Base-by-base conservation (phyloP, 2,113 vertebrate genomes). In the Guaruba guarouba region DNA sequence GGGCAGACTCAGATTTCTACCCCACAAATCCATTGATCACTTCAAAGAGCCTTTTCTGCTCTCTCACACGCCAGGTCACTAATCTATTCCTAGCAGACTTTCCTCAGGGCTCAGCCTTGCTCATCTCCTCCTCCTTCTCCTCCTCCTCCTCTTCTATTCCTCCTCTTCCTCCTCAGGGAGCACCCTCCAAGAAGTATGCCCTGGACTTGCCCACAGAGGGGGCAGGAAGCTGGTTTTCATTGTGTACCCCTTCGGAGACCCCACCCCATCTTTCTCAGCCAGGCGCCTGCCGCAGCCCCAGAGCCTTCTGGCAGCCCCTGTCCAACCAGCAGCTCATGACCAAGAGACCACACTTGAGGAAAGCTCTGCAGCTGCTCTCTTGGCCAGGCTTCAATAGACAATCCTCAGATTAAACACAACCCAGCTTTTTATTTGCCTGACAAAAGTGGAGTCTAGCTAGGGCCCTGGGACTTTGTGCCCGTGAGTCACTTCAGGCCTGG, bases 181-280 rank as follows among this genome's bases (percentile, higher is more conserved):
- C 15, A 41, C 12, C 6, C 17, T 49, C 51, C 44, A 14, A 3
- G 4, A 66, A 16, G 5, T 13, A 28, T 2, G 7, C 3, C 7
- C 18, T 28, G 0, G 10, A 1, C 7, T 51, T 4, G 16, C 7
- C 24, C 5, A 13, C 4, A n/a, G 5, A 15, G 1, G 17, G 1
- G 0, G 14, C 24, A 57, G 11, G 1, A 79, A 62, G 1, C 1
- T 6, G 5, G 0, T 10, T 28, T 22, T 7, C 0, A 12, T 5
- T 16, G 29, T 20, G 27, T 15, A 0, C 17, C 13, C 13, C 59
- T 9, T 6, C 0, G 9, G 9, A 61, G 6, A 33, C 4, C 6
- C 24, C 29, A 23, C 4, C 33, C 5, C 9, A 17, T 10, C 31
- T 7, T 33, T 17, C 41, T 62, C 29, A 35, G 9, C 8, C 6